Evolutionary conservation across 2,113 vertebrate species (phyloP), one percentile per base, ranked within the genome.

Genomic region (Pangasianodon gigas): DNA sequence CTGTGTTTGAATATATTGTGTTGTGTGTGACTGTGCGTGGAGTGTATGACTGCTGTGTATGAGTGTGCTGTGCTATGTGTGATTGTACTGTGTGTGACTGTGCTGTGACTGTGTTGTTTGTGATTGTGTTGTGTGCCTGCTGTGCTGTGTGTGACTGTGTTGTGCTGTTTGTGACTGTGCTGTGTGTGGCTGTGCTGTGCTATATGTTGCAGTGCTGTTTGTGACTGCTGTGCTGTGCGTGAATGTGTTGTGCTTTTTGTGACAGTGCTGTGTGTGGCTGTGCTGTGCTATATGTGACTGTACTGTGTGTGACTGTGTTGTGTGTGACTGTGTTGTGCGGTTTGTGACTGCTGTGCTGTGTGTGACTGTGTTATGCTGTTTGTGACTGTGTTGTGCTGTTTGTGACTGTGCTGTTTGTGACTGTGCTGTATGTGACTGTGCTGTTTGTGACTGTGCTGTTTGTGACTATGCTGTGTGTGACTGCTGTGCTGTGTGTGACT

Each of bases 131-230:
- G 21, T 62, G 7, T 8, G 21, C 8, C 48, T 1, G 6, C 67
- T 37, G 67, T 71, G 67, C 16, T 37, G 32, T 41, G 2, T 71
- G 32, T 71, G 26, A 19, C 32, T 71, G 62, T 67, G n/a, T 4
- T 69, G 69, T 71, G 32, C 69, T 41, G 32, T 71, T 16, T 71
- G 67, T 71, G 67, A 71, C 4, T 37, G 24, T 32, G 51, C 29
- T 60, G 32, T 84, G 9, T 84, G 14, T 56, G 29, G 4, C 29
- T 7, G 10, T 46, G 24, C 5, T 29, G 41, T 44, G 7, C 9
- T 65, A 21, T 67, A 13, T 85, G 44, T 85, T 9, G 46, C 44
- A 71, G 46, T 87, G 80, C 71, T 65, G 56, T 69, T 46, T 83
- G 21, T 11, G 58, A 24, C 37, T 52, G 58, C 60, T n/a, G 46